Percentiles rank a stretch among this genome's conserved stretches.
These are phyloP conservation scores for Chaenodraco wilsoni DNA, from an alignment of 2,797 vertebrate species.

Conservation along the genomic window DNA sequence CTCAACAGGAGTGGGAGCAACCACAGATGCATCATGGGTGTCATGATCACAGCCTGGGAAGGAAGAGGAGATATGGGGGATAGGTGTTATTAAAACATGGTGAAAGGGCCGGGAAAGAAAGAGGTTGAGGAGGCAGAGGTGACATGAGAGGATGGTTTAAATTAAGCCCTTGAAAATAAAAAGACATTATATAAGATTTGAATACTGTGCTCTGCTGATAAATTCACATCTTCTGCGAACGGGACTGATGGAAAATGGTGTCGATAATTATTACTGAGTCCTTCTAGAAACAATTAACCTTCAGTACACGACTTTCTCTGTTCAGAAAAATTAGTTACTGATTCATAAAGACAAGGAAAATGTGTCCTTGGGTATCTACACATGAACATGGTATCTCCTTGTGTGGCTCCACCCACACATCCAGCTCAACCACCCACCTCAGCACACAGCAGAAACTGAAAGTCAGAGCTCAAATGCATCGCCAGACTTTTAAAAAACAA, in stretches of 20 bases:
- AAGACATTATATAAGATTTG: background rate
- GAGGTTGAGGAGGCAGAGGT: constrained; percentile 31
- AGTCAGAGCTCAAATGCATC: constrained; percentile 13
- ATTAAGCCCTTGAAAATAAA: constrained; percentile 6
- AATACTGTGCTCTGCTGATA: background rate
- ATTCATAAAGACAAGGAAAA: constrained; percentile 38
- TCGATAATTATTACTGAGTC: background rate
- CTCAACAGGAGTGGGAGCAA: constrained; percentile 73
- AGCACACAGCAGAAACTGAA: constrained; percentile 50
- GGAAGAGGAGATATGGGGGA: constrained; percentile 27
- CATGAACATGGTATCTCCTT: constrained; percentile 14
- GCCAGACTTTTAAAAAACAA: background rate
- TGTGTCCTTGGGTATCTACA: constrained; percentile 13
- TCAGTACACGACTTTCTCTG: background rate
- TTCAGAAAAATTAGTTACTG: constrained; percentile 33
- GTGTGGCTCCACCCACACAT: constrained; percentile 39
- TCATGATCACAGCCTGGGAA: constrained; percentile 72
- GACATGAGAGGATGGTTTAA: constrained; percentile 33
- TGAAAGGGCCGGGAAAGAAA: background rate
- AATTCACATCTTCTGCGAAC: background rate
- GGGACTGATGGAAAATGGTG: background rate
- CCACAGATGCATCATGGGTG: constrained; percentile 74
- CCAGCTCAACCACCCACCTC: constrained; percentile 24
- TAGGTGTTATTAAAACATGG: constrained; percentile 18
- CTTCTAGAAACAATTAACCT: constrained; percentile 11